Percentiles rank a stretch among this genome's conserved stretches.
phyloP scores from a whole-genome alignment of 2,888 invertebrate species.

The Chloromyia formosa region DNA sequence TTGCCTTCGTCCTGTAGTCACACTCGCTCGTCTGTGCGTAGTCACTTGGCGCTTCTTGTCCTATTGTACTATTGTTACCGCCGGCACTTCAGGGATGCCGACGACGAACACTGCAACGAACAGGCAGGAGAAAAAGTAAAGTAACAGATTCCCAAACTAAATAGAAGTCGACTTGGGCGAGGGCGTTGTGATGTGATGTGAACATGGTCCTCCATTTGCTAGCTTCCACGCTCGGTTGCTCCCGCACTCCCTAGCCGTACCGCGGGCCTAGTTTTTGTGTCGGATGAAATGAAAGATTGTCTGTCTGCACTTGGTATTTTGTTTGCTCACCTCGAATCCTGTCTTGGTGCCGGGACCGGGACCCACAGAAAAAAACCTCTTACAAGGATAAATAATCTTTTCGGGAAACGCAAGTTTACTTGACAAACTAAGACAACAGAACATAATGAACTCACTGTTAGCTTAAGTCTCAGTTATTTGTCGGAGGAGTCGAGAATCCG shows the following conservation, averaged over 20 bases:
- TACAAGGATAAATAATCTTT: slow-evolving; percentile 44
- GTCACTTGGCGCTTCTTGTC: neutral
- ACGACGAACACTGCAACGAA: slow-evolving; percentile 13
- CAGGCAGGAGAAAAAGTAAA: slow-evolving; percentile 34
- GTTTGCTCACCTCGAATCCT: slow-evolving; percentile 42
- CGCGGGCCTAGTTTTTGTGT: neutral
- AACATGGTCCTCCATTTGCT: neutral
- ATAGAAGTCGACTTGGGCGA: slow-evolving; percentile 6
- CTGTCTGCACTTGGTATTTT: slow-evolving; percentile 31
- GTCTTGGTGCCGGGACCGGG: slow-evolving; percentile 19
- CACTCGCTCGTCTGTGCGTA: slow-evolving; percentile 15
- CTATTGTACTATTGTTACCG: slow-evolving; percentile 28
- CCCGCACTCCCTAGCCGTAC: neutral
- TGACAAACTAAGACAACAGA: slow-evolving; percentile 44
- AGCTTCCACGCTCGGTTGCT: neutral
- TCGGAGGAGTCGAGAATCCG: neutral
- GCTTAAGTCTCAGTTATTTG: slow-evolving; percentile 38
- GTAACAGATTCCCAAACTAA: slow-evolving; percentile 40
- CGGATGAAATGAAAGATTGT: slow-evolving; percentile 30
- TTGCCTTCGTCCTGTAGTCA: slow-evolving; percentile 4
- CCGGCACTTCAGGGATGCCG: slow-evolving; percentile 26
- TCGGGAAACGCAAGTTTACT: slow-evolving; percentile 41
- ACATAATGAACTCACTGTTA: slow-evolving; percentile 43
- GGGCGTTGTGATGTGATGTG: neutral
- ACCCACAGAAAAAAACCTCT: slow-evolving; percentile 43